Percentiles rank a stretch among this genome's conserved stretches.
Conservation (phyloP, 2,113 vertebrate species). For the Oryzias celebensis region DNA sequence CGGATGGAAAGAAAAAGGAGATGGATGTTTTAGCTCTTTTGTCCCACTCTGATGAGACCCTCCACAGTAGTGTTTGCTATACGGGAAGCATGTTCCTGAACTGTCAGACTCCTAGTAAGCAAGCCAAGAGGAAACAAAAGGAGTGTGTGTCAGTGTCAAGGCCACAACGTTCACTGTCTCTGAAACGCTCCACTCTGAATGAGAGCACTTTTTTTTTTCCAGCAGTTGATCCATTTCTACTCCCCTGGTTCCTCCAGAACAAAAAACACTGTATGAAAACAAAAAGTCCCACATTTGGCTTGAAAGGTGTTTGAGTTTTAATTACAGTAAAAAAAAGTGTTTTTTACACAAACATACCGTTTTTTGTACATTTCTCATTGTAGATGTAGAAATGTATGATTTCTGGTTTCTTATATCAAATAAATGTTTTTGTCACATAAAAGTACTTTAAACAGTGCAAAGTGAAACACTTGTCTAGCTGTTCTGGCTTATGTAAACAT, state of each 20-base stretch:
- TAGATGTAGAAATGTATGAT: too few species aligned
- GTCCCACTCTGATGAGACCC: slow-evolving; percentile 32
- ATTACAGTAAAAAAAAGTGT: too few species aligned
- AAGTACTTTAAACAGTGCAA: too few species aligned
- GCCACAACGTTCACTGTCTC: slow-evolving; percentile 15
- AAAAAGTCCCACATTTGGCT: too few species aligned
- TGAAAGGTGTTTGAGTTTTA: too few species aligned
- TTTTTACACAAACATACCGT: too few species aligned
- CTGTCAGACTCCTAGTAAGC: slow-evolving; percentile 53
- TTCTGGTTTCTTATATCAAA: too few species aligned
- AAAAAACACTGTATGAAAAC: not conserved
- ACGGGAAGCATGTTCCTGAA: slow-evolving; percentile 44
- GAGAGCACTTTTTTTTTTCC: not conserved
- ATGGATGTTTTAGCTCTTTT: slow-evolving; percentile 44
- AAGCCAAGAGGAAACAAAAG: slow-evolving; percentile 62
- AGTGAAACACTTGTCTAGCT: too few species aligned
- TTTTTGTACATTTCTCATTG: too few species aligned
- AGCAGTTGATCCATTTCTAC: slow-evolving; percentile 27
- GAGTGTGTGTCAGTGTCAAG: slow-evolving; percentile 43
- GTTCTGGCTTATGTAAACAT: too few species aligned
- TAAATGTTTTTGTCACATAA: too few species aligned
- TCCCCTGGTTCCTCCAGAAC: slow-evolving; percentile 25
- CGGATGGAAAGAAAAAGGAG: slow-evolving; percentile 23
- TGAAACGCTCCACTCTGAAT: slow-evolving; percentile 36
- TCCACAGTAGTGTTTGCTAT: slow-evolving; percentile 50